Evolutionary conservation across 2,888 invertebrate species (phyloP), one percentile per base, ranked within the genome.

Genomic region (Isotomurus palustris): DNA sequence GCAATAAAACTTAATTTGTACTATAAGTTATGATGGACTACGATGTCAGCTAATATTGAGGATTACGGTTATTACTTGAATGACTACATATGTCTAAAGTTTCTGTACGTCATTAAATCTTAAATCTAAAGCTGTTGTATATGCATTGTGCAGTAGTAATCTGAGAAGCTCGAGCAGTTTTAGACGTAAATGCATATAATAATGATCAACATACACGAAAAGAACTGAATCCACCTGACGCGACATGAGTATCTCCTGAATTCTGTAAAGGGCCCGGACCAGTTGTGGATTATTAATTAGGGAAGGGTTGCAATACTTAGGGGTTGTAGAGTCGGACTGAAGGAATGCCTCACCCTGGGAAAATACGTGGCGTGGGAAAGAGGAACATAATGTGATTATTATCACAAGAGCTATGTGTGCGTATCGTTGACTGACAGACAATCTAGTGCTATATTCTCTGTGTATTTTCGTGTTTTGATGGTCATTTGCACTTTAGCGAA

Each of bases 321-420:
- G 32, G 28, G 22, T 19, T 32, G 24, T 35, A 40, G 40, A 17
- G 19, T 6, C 35, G 35, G 49, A 12, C 49, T 27, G 24, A 44
- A 10, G 12, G 24, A 49, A 49, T 49, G 28, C 49, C 36, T 49
- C 45, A 63, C 62, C 64, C 60, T 70, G 70, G 68, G 70, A 70
- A 70, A 70, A 67, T 67, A 58, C 58, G 56, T 56, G 68, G 58
- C 70, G 70, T 70, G 70, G 70, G 70, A 70, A 69, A 50, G 52
- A 22, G 58, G 47, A 58, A 58, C 36, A 49, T n/a, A 49, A 49
- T 35, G 49, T 27, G 49, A 49, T 49, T 49, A 29, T 35, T 49
- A 49, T 49, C 44, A 44, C 12, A 17, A 40, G 40, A 40, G 10
- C 40, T 40, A 40, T 19, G 17, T n/a, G 32, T 32, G 8, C 8